phyloP scores from a whole-genome alignment of 1,140 invertebrate species.

The Mylabris phalerata region DNA sequence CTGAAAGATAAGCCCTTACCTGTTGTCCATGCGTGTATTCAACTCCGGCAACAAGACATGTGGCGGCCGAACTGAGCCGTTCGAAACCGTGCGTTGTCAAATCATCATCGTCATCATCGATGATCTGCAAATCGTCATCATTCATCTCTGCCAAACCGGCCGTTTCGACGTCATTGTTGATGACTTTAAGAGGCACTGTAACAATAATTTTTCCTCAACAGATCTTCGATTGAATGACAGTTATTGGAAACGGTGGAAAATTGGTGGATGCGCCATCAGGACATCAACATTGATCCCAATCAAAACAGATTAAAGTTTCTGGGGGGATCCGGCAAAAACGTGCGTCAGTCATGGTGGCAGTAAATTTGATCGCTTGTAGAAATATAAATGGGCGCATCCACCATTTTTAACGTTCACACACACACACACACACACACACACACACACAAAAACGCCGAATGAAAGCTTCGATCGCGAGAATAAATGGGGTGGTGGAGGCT shows the following conservation, averaged over 20 bases:
- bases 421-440: too few relatives aligned
- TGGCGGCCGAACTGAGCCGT: slow-evolving; percentile 39
- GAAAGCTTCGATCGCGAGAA: too few relatives aligned
- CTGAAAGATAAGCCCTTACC: slow-evolving; percentile 19
- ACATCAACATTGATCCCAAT: not conserved
- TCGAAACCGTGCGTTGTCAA: slow-evolving; percentile 38
- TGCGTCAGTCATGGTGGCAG: too few relatives aligned
- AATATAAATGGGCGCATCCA: too few relatives aligned
- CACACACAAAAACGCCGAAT: too few relatives aligned
- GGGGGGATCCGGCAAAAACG: too few relatives aligned
- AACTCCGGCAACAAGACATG: slow-evolving; percentile 39
- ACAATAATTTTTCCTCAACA: not conserved
- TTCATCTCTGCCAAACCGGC: not conserved
- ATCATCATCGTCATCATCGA: slow-evolving; percentile 35
- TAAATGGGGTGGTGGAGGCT: too few relatives aligned
- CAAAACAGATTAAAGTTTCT: too few relatives aligned
- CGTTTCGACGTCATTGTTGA: slow-evolving; percentile 1
- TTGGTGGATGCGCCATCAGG: not conserved
- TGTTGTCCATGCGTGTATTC: slow-evolving; percentile 43
- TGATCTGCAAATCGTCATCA: slow-evolving; percentile 19
- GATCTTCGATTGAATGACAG: not conserved
- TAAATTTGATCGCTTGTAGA: too few relatives aligned
- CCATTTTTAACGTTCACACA: too few relatives aligned
- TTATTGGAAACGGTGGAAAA: not conserved
- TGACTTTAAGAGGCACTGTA: slow-evolving; percentile 2